Conservation (phyloP, 2,113 vertebrate species). For the Mandrillus leucophaeus region DNA sequence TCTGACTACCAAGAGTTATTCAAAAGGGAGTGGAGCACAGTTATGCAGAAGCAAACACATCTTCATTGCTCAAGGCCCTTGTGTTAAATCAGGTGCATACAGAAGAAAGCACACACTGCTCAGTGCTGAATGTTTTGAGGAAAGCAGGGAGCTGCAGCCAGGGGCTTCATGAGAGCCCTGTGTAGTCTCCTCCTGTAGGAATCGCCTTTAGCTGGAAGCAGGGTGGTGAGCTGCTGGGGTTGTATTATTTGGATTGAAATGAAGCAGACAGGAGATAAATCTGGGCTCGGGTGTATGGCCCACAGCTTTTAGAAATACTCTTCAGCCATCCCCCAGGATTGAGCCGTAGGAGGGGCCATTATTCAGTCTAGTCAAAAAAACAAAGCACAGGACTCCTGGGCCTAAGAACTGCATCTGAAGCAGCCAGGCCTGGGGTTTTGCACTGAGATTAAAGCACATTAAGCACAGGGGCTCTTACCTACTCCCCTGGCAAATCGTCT, state of each 20-base stretch:
- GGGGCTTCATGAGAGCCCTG: not conserved
- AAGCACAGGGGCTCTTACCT: not conserved
- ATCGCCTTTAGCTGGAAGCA: not conserved
- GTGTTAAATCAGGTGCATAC: not conserved
- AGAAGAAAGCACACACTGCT: not conserved
- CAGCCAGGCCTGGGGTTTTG: constrained; percentile 29
- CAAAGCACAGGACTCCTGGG: not conserved
- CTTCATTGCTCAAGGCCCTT: not conserved
- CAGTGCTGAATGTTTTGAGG: not conserved
- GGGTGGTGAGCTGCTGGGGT: not conserved
- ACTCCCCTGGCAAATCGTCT: not conserved
- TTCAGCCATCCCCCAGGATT: not conserved
- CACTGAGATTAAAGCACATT: constrained; percentile 52
- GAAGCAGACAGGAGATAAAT: not conserved
- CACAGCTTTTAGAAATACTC: constrained; percentile 44
- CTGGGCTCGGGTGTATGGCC: not conserved
- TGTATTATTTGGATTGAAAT: not conserved
- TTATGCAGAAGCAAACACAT: not conserved
- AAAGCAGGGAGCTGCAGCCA: not conserved
- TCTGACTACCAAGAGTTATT: not conserved
- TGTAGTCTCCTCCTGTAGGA: not conserved
- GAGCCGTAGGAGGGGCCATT: not conserved
- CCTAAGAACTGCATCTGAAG: not conserved
- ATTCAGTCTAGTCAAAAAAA: not conserved
- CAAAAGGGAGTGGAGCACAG: not conserved